Percentiles rank a stretch among this genome's conserved stretches.
These are phyloP conservation scores for Pagrus major DNA, from an alignment of 2,113 vertebrate species.

Conservation along the genomic window DNA sequence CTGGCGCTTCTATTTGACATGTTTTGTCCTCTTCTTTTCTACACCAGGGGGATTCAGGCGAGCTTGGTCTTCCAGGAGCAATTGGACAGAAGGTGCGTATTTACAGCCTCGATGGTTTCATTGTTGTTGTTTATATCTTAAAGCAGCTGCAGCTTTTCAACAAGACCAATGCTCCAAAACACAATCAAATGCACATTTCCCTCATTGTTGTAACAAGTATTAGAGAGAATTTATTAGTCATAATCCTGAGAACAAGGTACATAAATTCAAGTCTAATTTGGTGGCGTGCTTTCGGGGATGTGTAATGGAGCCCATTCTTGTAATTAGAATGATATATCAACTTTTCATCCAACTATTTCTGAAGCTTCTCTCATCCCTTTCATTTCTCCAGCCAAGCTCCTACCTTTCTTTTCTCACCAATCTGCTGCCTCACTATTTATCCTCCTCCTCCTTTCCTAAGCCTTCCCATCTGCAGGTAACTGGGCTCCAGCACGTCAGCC, in stretches of 20 bases:
- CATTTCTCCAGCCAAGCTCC: conserved; percentile 73
- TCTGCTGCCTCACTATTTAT: conserved; percentile 72
- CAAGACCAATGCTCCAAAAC: neutral
- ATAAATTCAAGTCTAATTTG: neutral
- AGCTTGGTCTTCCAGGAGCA: conserved; percentile 88
- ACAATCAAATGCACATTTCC: neutral
- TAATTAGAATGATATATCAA: neutral
- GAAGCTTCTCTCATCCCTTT: conserved; percentile 55
- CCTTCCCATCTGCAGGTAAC: conserved; percentile 67
- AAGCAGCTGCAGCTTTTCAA: neutral
- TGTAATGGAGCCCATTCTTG: neutral
- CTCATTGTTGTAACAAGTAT: neutral
- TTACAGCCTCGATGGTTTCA: neutral
- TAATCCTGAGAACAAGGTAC: neutral
- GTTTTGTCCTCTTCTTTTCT: conserved; percentile 7
- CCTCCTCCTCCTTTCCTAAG: conserved; percentile 62
- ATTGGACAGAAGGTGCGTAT: conserved; percentile 89
- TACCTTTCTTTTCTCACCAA: conserved; percentile 71
- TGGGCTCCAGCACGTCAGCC: conserved; percentile 38
- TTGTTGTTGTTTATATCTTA: neutral
- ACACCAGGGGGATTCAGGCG: conserved; percentile 88
- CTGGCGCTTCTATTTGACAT: neutral
- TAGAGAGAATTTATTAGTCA: neutral
- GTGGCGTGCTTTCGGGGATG: neutral
- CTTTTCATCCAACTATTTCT: conserved; percentile 14